Percentiles rank a stretch among this genome's conserved stretches.
phyloP scores from a whole-genome alignment of 1,140 invertebrate species.

The Camponotus vicinus region DNA sequence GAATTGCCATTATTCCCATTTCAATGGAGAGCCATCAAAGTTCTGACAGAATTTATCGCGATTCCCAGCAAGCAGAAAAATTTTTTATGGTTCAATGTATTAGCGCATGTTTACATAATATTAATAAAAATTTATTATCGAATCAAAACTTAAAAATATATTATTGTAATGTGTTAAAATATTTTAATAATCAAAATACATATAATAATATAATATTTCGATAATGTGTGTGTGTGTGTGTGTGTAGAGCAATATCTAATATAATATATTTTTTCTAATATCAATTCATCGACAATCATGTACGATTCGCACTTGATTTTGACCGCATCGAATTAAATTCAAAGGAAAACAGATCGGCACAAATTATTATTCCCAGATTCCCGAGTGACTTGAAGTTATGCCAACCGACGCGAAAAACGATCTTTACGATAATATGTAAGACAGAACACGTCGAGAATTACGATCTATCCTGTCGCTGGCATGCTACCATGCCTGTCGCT shows the following conservation, averaged over 20 bases:
- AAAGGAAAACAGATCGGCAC: constrained; percentile 28
- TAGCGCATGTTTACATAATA: background rate
- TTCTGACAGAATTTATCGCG: background rate
- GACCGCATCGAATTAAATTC: constrained; percentile 8
- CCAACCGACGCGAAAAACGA: background rate
- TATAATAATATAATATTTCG: constrained; percentile 18
- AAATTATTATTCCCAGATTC: constrained; percentile 34
- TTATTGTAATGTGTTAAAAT: too few relatives aligned
- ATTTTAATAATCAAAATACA: constrained; percentile 19
- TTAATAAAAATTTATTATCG: background rate
- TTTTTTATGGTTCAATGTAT: background rate
- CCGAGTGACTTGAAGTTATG: constrained; percentile 31
- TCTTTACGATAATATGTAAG: constrained; percentile 63
- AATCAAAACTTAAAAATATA: background rate
- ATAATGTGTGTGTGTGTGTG: too few relatives aligned
- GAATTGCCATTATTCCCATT: background rate
- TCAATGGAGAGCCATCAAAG: background rate
- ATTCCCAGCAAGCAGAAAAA: background rate
- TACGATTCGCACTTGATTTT: constrained; percentile 28
- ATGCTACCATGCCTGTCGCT: constrained; percentile 63
- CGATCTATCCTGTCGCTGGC: constrained; percentile 69
- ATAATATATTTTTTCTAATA: background rate
- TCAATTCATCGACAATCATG: background rate
- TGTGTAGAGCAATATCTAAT: background rate
- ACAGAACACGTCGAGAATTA: constrained; percentile 65